Percentiles rank a stretch among this genome's conserved stretches.
Conservation (phyloP, 1,140 invertebrate species). For the Solenopsis invicta region DNA sequence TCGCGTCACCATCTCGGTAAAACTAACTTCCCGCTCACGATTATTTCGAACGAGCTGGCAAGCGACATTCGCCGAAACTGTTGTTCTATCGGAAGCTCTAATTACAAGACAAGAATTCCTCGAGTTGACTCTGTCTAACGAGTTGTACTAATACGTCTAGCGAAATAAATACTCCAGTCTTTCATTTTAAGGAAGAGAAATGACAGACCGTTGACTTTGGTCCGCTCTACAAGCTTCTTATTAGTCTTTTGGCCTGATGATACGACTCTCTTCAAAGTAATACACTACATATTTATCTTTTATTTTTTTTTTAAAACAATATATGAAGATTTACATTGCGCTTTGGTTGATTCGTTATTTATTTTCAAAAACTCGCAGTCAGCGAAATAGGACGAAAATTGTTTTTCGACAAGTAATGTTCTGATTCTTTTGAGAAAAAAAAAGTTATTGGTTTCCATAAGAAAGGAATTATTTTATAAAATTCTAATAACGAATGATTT, state of each 20-base stretch:
- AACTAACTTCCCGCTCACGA: conserved; percentile 35
- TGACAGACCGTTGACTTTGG: conserved; percentile 37
- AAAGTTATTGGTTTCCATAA: neutral
- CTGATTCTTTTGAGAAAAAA: neutral
- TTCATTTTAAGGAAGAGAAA: conserved; percentile 47
- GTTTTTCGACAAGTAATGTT: neutral
- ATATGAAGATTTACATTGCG: conserved; percentile 21
- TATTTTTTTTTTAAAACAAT: conserved; percentile 31
- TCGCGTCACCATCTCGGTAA: conserved; percentile 37
- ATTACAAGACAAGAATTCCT: conserved; percentile 61
- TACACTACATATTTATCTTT: neutral
- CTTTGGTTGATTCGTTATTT: conserved; percentile 34
- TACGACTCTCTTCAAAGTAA: conserved; percentile 9
- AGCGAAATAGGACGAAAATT: neutral
- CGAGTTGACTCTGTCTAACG: conserved; percentile 46
- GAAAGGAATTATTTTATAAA: neutral
- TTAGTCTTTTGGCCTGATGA: conserved; percentile 22
- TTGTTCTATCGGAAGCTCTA: conserved; percentile 67
- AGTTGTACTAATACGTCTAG: conserved; percentile 47
- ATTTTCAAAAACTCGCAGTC: neutral
- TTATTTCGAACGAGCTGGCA: conserved; percentile 38
- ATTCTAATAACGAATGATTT: neutral
- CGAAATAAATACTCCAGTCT: conserved; percentile 68
- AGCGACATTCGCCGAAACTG: conserved; percentile 32
- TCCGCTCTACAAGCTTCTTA: conserved; percentile 15